Percentiles rank a stretch among this genome's conserved stretches.
Evolutionary conservation across 2,113 vertebrate genomes (phyloP).

Genomic region (Sinocyclocheilus maitianheensis): DNA sequence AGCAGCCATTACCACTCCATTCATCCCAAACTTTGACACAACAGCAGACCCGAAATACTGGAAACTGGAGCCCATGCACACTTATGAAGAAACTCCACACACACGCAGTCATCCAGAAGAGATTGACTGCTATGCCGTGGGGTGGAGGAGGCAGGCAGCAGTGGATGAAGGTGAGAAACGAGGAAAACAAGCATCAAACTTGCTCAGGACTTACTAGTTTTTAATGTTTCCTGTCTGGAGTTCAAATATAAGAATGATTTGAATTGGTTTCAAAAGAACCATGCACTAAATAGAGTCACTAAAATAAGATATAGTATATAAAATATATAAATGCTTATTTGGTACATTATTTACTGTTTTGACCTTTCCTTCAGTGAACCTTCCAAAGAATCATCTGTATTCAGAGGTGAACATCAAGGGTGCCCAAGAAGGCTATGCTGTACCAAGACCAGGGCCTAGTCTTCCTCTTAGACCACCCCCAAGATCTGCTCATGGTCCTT

Average conservation of each 20-base stretch:
- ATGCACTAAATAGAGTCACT: not conserved
- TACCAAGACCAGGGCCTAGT: constrained; percentile 31
- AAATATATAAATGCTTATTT: not conserved
- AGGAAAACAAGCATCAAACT: not conserved
- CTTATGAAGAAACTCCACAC: constrained; percentile 61
- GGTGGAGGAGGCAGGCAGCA: not conserved
- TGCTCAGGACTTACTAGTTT: not conserved
- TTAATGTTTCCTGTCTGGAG: not conserved
- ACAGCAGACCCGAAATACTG: constrained; percentile 56
- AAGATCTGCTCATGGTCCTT: constrained; percentile 1
- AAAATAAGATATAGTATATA: not conserved
- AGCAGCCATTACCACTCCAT: not conserved
- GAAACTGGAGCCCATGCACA: constrained; percentile 60
- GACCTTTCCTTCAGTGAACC: not conserved
- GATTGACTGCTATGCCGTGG: constrained; percentile 57
- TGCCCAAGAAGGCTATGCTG: constrained; percentile 11
- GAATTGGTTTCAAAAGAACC: not conserved
- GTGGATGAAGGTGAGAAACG: constrained; percentile 16
- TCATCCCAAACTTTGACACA: not conserved
- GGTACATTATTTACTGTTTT: not conserved
- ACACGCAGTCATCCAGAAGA: not conserved
- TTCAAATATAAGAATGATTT: not conserved
- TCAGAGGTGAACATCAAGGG: constrained; percentile 64
- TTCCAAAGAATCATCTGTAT: constrained; percentile 51
- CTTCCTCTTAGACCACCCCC: constrained; percentile 53